phyloP scores from a whole-genome alignment of 2,797 vertebrate species.

The Eulemur coronatus region DNA sequence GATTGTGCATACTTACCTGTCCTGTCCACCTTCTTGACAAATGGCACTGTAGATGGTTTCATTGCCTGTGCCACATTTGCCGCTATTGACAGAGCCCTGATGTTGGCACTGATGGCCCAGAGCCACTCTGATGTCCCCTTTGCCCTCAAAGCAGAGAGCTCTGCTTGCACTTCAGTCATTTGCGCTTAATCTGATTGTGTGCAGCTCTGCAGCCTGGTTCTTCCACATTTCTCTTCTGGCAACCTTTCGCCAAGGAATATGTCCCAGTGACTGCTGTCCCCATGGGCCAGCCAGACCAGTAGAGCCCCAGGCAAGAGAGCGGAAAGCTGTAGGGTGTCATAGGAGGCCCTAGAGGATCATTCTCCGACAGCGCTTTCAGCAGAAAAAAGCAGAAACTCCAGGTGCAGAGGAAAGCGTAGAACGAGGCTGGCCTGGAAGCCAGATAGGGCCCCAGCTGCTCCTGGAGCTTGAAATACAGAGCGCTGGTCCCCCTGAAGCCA shows the following conservation, averaged over 20 bases:
- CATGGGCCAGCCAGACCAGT: neutral
- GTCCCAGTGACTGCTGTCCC: neutral
- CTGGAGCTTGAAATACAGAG: too few species aligned
- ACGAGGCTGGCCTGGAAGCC: neutral
- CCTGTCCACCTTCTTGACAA: neutral
- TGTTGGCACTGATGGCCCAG: fast-evolving
- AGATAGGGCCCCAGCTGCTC: neutral
- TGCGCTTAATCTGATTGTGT: neutral
- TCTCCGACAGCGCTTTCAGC: neutral
- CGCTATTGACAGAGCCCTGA: neutral
- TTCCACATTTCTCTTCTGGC: neutral
- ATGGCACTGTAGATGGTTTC: neutral
- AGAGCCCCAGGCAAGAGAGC: neutral
- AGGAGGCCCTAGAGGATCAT: neutral
- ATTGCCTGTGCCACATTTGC: neutral
- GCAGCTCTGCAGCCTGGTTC: neutral
- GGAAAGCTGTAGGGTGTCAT: neutral
- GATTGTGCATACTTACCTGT: neutral
- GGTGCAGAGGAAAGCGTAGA: neutral
- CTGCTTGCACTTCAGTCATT: neutral
- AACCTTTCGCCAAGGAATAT: neutral
- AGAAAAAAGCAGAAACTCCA: neutral
- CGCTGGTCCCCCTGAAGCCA: neutral
- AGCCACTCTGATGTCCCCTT: neutral
- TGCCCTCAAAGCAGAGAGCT: neutral